Evolutionary conservation across 2,113 vertebrate species (phyloP), one percentile per base, ranked within the genome.

Genomic region (Chaenocephalus aceratus): DNA sequence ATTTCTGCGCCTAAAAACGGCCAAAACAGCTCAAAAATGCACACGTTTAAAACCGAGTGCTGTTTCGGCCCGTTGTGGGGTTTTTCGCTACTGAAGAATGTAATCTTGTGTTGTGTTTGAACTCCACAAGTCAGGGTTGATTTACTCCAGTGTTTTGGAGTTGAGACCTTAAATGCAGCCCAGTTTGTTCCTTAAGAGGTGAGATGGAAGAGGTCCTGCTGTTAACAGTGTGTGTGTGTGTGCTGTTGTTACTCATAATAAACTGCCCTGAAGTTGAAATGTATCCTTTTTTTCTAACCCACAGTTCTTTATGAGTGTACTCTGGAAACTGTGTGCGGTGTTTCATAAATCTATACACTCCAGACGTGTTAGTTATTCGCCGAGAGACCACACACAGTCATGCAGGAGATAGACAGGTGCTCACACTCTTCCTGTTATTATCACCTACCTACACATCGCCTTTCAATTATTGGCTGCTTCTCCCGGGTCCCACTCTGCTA

Each of bases 351-450:
- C 66, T 83, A 48, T 77, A 60, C 83, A 62, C 76, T 60, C 61
- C 74, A 30, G 74, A 61, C 57, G 7, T 75, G 60, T n/a, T 77
- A 44, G 45, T 86, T 70, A 75, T 44, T 36, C 52, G 48, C 41
- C 45, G 36, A 1, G 69, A 81, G 89, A 84, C 89, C 87, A 86
- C 90, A 92, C 85, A 86, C 64, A 76, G 21, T 11, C 45, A 52
- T 58, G 53, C 56, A 73, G 67, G 73, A 61, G 51, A 78, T 60
- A 72, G 23, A 72, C 77, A 84, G 15, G 45, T 71, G 56, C 49
- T 70, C 44, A 60, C 52, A 79, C 21, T 11, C 54, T 61, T 73
- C 44, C 54, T 70, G 15, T 75, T 82, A 59, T 83, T 66, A 79
- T 53, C 68, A 45, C 57, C 30, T 77, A 61, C 56, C 63, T 21